Evolutionary conservation across 1,140 invertebrate genomes (phyloP).

Genomic region (Euborellia annulipes): DNA sequence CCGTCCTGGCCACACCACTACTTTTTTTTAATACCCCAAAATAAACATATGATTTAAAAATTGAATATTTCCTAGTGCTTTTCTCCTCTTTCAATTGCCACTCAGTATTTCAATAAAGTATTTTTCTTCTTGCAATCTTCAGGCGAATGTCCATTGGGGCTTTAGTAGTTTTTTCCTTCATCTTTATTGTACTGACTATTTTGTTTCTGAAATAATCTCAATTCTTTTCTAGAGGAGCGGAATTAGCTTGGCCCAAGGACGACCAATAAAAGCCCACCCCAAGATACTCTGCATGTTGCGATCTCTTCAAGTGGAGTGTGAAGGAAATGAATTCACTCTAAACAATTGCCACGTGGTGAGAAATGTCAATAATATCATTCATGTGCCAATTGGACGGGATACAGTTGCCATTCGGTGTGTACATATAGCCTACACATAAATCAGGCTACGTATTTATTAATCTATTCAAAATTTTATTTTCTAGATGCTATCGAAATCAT

Average conservation of each 20-base stretch:
- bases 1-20: too few species aligned
- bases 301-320: slow-evolving; percentile 29
- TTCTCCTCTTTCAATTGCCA: too few species aligned
- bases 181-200: background rate
- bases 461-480: too few species aligned
- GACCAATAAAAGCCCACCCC: slow-evolving; percentile 18
- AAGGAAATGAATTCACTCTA: slow-evolving; percentile 32
- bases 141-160: too few species aligned
- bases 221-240: slow-evolving; percentile 30
- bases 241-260: slow-evolving; percentile 35
- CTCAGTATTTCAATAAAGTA: too few species aligned
- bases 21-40: too few species aligned
- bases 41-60: too few species aligned
- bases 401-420: slow-evolving; percentile 26
- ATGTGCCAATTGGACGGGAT: slow-evolving; percentile 23
- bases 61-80: too few species aligned
- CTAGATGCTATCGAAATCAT: slow-evolving; percentile 27
- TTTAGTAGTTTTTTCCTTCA: too few species aligned
- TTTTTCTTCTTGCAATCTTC: too few species aligned
- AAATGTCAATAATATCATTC: background rate
- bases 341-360: slow-evolving; percentile 24
- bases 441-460: too few species aligned
- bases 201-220: slow-evolving; percentile 9
- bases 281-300: slow-evolving; percentile 23
- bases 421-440: too few species aligned